phyloP scores from a whole-genome alignment of 2,113 vertebrate species.

The Gasterosteus aculeatus region DNA sequence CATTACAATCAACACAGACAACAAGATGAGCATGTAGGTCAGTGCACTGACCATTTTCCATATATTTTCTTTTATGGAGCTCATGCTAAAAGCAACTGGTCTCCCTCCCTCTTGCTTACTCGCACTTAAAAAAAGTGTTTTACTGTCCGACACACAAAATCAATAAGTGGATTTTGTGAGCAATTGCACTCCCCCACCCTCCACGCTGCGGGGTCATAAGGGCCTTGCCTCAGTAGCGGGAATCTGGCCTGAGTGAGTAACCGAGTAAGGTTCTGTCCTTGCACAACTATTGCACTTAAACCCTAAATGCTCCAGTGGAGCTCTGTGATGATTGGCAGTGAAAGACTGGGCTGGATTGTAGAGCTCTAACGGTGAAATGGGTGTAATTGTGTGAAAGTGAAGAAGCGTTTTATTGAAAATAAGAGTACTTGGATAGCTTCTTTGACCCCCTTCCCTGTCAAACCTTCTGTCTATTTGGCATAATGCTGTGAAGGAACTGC shows the following conservation, averaged over 20 bases:
- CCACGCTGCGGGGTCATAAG: constrained; percentile 38
- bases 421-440: background rate
- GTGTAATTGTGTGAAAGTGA: constrained; percentile 28
- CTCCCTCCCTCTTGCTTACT: background rate
- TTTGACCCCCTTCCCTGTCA: background rate
- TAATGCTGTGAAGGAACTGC: background rate
- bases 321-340: constrained; percentile 35
- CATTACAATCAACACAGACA: too few species aligned
- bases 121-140: constrained; percentile 18
- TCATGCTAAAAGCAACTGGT: constrained; percentile 14
- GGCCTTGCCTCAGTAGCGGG: constrained; percentile 27
- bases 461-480: background rate
- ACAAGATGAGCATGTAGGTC: constrained; percentile 1
- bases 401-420: constrained; percentile 10
- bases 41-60: constrained; percentile 54
- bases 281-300: constrained; percentile 44
- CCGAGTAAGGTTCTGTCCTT: constrained; percentile 28
- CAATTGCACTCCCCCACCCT: constrained; percentile 33
- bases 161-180: constrained; percentile 33
- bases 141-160: constrained; percentile 41
- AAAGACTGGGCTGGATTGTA: background rate
- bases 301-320: constrained; percentile 42
- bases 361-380: constrained; percentile 3
- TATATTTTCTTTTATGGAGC: background rate
- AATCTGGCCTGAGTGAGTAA: constrained; percentile 42